Evolutionary conservation across 2,113 vertebrate species (phyloP).

Genomic region (Rhinolophus ferrumequinum): DNA sequence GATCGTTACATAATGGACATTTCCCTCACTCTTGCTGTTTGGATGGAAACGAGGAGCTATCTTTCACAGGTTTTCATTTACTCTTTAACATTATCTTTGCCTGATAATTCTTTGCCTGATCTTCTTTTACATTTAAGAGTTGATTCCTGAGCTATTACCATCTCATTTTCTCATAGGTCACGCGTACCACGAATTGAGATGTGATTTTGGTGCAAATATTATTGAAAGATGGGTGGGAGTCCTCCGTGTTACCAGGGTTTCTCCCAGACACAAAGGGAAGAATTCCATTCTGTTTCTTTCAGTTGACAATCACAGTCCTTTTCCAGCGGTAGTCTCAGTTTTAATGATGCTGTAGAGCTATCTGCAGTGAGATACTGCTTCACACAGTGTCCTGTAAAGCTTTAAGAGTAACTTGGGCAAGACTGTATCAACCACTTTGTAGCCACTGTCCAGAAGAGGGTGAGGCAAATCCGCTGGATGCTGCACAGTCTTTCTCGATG

Average conservation of each 20-base stretch:
- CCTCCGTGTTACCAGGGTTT: not conserved
- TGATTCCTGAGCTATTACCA: not conserved
- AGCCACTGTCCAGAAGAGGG: not conserved
- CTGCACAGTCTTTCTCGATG: not conserved
- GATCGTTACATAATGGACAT: not conserved
- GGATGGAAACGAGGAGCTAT: not conserved
- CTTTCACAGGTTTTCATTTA: not conserved
- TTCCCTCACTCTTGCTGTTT: not conserved
- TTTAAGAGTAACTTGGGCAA: not conserved
- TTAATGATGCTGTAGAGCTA: constrained; percentile 28
- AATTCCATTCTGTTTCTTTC: not conserved
- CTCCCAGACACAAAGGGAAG: not conserved
- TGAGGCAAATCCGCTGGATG: not conserved
- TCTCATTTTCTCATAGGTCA: not conserved
- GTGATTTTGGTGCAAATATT: not conserved
- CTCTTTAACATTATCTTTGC: not conserved
- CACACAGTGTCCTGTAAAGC: not conserved
- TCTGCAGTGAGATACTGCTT: not conserved
- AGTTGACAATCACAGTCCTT: not conserved
- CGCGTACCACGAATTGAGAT: not conserved
- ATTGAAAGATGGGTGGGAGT: not conserved
- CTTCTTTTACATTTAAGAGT: not conserved
- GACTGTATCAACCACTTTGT: constrained; percentile 41
- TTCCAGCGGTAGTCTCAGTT: not conserved
- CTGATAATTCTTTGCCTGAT: not conserved